Conservation (phyloP, 1,140 invertebrate genomes). For the Hypothenemus hampei region DNA sequence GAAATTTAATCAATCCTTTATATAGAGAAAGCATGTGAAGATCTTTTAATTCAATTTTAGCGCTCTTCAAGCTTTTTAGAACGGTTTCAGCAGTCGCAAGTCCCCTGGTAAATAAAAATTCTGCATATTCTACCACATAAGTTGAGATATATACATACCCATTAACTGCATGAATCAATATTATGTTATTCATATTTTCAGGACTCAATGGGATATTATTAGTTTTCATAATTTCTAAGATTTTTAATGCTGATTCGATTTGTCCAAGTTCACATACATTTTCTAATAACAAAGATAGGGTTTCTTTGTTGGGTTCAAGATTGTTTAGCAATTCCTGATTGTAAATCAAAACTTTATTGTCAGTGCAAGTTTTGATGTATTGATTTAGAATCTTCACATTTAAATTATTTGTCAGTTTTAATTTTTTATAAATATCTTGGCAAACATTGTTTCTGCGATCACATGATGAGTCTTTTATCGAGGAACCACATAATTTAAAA, state of each 20-base stretch:
- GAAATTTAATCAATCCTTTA: conserved; percentile 29
- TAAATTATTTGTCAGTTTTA: conserved; percentile 11
- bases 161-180: conserved; percentile 53
- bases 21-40: conserved; percentile 30
- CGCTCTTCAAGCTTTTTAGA: conserved; percentile 44
- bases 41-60: conserved; percentile 36
- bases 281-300: conserved; percentile 49
- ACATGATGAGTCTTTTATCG: conserved; percentile 6
- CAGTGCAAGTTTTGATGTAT: conserved; percentile 38
- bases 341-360: conserved; percentile 35
- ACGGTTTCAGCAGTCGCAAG: conserved; percentile 39
- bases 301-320: conserved; percentile 46
- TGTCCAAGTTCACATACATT: conserved; percentile 54
- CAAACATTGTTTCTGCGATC: conserved; percentile 16
- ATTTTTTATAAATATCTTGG: conserved; percentile 6
- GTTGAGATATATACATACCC: conserved; percentile 38
- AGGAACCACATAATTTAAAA: conserved; percentile 15
- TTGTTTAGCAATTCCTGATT: conserved; percentile 32
- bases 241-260: conserved; percentile 53
- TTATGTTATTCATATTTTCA: conserved; percentile 54
- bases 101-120: no score
- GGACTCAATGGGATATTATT: conserved; percentile 52
- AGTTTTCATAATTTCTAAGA: conserved; percentile 57
- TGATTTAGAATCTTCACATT: conserved; percentile 31
- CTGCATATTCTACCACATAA: not conserved